phyloP scores from a whole-genome alignment of 53 echinoderm and acorn worm genomes.

The Stichopus horrens region DNA sequence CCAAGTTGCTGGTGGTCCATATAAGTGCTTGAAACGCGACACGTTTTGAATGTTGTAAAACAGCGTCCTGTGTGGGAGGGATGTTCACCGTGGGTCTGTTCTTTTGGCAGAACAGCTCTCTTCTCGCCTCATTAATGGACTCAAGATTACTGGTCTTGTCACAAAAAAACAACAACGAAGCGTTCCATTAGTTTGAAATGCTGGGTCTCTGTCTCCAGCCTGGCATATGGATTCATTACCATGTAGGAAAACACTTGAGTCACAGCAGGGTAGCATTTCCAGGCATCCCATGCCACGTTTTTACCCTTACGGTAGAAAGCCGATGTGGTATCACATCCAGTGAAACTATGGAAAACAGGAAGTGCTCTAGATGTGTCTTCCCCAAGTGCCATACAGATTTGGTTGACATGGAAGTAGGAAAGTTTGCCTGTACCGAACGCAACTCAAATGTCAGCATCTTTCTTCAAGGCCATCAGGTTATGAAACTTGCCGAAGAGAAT shows the following conservation, averaged over 20 bases:
- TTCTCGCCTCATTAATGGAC: slow-evolving; percentile 34
- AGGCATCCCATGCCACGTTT: slow-evolving; percentile 51
- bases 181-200: neutral
- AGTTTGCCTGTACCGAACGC: slow-evolving; percentile 61
- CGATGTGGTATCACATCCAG: slow-evolving; percentile 63
- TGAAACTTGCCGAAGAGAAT: slow-evolving; percentile 39
- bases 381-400: slow-evolving; percentile 49
- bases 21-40: slow-evolving; percentile 31
- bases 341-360: slow-evolving; percentile 56
- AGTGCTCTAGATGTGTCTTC: slow-evolving; percentile 45
- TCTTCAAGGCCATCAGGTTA: no score
- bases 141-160: slow-evolving; percentile 34
- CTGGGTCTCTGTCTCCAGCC: no score
- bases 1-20: slow-evolving; percentile 38
- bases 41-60: neutral
- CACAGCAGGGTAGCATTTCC: slow-evolving; percentile 57
- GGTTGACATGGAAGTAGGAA: slow-evolving; percentile 49
- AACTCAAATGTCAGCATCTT: slow-evolving; percentile 54
- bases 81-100: slow-evolving; percentile 16
- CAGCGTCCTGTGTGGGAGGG: slow-evolving; percentile 43
- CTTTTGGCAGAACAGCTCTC: slow-evolving; percentile 32
- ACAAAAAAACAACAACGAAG: slow-evolving; percentile 27
- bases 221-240: neutral
- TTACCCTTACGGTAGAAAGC: slow-evolving; percentile 49
- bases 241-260: slow-evolving; percentile 52